Percentiles rank a stretch among this genome's conserved stretches.
Conservation (phyloP, 2,797 vertebrate species). For the Florisuga fusca region DNA sequence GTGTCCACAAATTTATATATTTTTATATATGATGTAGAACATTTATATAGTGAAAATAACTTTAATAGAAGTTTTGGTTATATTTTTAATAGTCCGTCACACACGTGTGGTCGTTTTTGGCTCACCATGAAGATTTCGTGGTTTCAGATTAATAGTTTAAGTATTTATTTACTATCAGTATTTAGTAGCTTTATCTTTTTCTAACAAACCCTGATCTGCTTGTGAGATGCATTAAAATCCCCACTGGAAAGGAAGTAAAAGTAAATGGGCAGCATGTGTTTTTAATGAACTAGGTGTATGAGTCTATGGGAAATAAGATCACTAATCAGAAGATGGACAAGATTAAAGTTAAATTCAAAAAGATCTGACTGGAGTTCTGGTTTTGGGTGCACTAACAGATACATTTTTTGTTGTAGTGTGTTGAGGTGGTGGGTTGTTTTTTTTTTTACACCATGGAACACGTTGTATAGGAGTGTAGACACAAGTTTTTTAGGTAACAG, state of each 20-base stretch:
- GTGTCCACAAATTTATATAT: neutral
- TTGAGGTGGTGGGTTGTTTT: neutral
- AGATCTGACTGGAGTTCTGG: neutral
- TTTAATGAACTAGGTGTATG: neutral
- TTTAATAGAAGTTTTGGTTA: neutral
- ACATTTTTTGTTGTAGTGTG: neutral
- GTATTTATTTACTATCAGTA: neutral
- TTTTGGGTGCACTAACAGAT: neutral
- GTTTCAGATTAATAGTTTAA: neutral
- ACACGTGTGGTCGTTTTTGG: fast-evolving
- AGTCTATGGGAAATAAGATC: neutral
- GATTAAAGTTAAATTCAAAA: neutral
- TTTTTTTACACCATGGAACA: neutral
- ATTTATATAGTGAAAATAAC: neutral
- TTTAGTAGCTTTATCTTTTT: neutral
- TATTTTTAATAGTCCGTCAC: neutral
- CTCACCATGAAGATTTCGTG: neutral
- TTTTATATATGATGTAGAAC: neutral
- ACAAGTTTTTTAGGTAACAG: neutral
- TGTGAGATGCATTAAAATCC: neutral
- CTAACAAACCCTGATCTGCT: neutral
- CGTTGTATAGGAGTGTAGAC: neutral
- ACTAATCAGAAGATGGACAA: neutral
- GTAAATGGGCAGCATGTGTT: neutral
- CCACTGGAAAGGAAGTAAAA: neutral